Conservation (phyloP, 1,140 invertebrate species). For the Procambarus virginalis region DNA sequence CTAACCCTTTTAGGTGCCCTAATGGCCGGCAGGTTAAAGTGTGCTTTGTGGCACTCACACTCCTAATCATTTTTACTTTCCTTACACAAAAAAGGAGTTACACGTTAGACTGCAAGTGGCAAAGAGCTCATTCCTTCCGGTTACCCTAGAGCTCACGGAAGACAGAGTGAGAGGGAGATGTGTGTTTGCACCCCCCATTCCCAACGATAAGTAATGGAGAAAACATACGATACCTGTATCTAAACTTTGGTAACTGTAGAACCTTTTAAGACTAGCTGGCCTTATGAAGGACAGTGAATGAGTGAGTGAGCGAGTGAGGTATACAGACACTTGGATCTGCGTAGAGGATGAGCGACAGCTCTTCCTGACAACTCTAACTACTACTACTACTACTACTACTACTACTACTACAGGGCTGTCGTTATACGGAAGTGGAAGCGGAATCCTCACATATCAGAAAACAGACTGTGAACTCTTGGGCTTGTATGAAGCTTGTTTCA, state of each 20-base stretch:
- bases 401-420: too few relatives aligned
- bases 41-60: not conserved
- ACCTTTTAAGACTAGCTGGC: constrained; percentile 5
- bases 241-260: not conserved
- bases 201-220: not conserved
- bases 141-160: constrained; percentile 6
- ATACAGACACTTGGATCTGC: not conserved
- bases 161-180: not conserved
- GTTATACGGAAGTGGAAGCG: too few relatives aligned
- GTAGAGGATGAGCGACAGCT: not conserved
- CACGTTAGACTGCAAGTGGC: not conserved
- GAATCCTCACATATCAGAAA: too few relatives aligned
- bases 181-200: not conserved
- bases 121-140: not conserved
- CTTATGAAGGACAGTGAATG: not conserved
- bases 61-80: not conserved
- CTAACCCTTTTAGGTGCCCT: not conserved
- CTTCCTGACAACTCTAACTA: too few relatives aligned
- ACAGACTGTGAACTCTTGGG: too few relatives aligned
- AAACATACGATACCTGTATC: not conserved
- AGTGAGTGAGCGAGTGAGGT: not conserved
- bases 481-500: too few relatives aligned
- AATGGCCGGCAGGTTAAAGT: not conserved
- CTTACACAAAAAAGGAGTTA: too few relatives aligned
- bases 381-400: too few relatives aligned